Base-by-base conservation (phyloP, 2,888 invertebrate genomes). In the Adelphocoris suturalis region DNA sequence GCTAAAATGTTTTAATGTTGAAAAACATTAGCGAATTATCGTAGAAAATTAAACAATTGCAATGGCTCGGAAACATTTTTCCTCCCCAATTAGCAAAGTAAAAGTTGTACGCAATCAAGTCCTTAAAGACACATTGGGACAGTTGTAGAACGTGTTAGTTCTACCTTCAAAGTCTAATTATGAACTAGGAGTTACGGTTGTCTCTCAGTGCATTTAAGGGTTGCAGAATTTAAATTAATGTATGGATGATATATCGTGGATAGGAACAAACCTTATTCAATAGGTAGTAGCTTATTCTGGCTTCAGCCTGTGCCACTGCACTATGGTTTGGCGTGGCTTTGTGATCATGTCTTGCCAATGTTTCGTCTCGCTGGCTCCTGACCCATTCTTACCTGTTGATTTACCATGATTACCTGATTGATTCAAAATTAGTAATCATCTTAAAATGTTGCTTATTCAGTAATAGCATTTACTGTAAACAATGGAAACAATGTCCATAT, bases 281-380 rank as follows among this genome's bases (percentile, higher is more conserved):
- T 46, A 47, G 16, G 37, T 14, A 27, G 23, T 68, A 68, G 68
- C 92, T 95, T 97, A 97, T 93, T 97, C 97, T 46, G 98, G 97
- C 94, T 99, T 99, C 93, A 99, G 95, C 93, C 98, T 96, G 94
- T 99, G 99, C 99, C 99, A 99, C 93, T 98, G 98, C 84, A 98
- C 97, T 92, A 98, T 97, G 92, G 97, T 98, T 94, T 99, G 98
- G 92, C 98, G 95, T 28, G 98, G 98, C 94, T 99, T 99, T 91
- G 98, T 97, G 92, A 99, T 98, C 99, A 99, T 99, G 93, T 99
- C 99, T 93, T 98, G 98, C 99, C 99, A 99, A 94, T 99, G 99
- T 93, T 98, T 98, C 57, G 98, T 98, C 94, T 99, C 99, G 89
- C 97, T 96, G 23, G 98, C 98, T 0, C 99, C 99, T 88, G 98